Conservation (phyloP, 2,888 invertebrate species). For the Bursaphelenchus okinawaensis region DNA sequence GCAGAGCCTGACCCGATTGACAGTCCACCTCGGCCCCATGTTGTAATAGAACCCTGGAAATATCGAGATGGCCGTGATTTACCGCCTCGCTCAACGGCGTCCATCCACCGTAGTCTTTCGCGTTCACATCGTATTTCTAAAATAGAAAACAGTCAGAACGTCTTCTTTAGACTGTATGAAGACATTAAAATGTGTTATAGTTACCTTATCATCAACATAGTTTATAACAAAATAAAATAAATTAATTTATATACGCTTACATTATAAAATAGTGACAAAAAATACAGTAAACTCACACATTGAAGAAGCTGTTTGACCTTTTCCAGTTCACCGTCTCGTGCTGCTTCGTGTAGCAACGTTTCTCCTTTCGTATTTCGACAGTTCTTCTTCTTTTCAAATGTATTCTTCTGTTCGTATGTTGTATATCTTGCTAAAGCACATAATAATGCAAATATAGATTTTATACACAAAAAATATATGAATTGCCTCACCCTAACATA, state of each 20-base stretch:
- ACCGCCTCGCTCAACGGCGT: conserved; percentile 43
- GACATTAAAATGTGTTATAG: too few species aligned
- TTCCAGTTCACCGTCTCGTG: conserved; percentile 21
- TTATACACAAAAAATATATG: too few species aligned
- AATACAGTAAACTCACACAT: conserved; percentile 17
- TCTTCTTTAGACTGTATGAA: conserved; percentile 4
- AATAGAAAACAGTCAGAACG: not conserved
- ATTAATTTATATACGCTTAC: too few species aligned
- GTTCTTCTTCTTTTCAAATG: conserved; percentile 13
- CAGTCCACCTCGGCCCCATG: conserved; percentile 31
- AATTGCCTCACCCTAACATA: too few species aligned
- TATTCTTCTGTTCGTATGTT: conserved; percentile 18
- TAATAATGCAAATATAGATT: too few species aligned
- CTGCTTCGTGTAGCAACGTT: conserved; percentile 34
- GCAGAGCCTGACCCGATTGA: conserved; percentile 11
- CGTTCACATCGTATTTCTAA: conserved; percentile 38
- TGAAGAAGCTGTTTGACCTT: conserved; percentile 27
- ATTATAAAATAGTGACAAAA: not conserved
- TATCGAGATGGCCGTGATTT: conserved; percentile 16
- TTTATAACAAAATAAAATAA: too few species aligned
- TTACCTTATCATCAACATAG: too few species aligned
- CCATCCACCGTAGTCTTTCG: conserved; percentile 38
- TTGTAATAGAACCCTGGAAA: conserved; percentile 28
- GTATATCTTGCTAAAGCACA: conserved; percentile 19
- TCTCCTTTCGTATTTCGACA: conserved; percentile 35